These are phyloP conservation scores for Ceratosolen fusciceps DNA, from an alignment of 1,140 invertebrate genomes.

Conservation along the genomic window DNA sequence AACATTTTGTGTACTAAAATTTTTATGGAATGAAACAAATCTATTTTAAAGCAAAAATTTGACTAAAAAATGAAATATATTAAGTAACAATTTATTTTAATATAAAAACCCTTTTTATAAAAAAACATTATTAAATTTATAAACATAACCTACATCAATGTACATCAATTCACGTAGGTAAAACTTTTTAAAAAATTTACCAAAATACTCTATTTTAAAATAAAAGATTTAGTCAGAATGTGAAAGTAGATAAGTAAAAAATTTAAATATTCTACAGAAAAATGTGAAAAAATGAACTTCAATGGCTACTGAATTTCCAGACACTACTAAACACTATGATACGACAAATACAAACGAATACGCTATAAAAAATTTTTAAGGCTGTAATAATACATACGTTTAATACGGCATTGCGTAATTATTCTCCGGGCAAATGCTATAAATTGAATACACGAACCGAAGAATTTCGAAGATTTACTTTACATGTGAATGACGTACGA, in stretches of 20 bases:
- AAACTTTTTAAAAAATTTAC: too few relatives aligned
- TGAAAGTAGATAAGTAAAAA: too few relatives aligned
- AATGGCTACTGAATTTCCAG: conserved; percentile 15
- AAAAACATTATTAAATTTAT: too few relatives aligned
- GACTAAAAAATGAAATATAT: too few relatives aligned
- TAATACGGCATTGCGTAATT: conserved; percentile 33
- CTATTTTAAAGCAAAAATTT: too few relatives aligned
- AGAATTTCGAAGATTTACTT: conserved; percentile 5
- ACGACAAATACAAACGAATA: neutral
- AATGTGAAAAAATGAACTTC: conserved; percentile 31
- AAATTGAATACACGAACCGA: conserved; percentile 20
- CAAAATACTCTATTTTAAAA: too few relatives aligned
- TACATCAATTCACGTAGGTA: too few relatives aligned
- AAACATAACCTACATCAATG: too few relatives aligned
- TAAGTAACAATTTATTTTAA: too few relatives aligned
- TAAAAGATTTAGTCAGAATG: too few relatives aligned
- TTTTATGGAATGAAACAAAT: neutral
- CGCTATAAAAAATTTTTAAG: neutral
- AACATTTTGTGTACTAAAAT: neutral
- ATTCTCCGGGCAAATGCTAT: neutral
- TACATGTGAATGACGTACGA: neutral
- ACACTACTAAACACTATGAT: neutral
- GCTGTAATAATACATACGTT: neutral
- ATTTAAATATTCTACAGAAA: too few relatives aligned
- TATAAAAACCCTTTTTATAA: too few relatives aligned